Conservation (phyloP, 2,113 vertebrate species). For the Mola mola region DNA sequence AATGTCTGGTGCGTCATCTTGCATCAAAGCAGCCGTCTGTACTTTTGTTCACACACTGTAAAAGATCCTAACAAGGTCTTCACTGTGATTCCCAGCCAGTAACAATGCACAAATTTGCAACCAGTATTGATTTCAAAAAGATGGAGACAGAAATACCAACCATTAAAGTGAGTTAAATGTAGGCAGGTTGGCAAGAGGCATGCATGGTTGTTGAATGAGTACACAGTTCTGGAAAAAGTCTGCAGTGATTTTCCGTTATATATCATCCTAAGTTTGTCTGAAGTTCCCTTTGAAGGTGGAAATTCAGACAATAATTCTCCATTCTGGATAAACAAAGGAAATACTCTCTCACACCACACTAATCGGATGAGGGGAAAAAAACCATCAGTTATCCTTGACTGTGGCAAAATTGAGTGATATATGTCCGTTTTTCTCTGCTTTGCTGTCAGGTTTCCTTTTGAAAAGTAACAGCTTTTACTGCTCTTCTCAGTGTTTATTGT, state of each 20-base stretch:
- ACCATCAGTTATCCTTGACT: constrained; percentile 27
- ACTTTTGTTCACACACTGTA: too few species aligned
- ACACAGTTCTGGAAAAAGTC: constrained; percentile 12
- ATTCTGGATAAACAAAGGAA: constrained; percentile 43
- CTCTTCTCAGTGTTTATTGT: constrained; percentile 8
- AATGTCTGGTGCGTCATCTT: constrained; percentile 17
- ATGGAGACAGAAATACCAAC: too few species aligned
- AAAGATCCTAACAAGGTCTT: not conserved
- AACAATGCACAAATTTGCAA: too few species aligned
- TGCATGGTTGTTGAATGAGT: constrained; percentile 3
- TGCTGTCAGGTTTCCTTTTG: constrained; percentile 4
- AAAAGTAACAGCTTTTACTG: too few species aligned
- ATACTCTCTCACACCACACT: constrained; percentile 13
- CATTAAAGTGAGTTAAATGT: not conserved
- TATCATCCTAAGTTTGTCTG: constrained; percentile 22
- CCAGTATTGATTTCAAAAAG: too few species aligned
- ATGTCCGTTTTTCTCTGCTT: too few species aligned
- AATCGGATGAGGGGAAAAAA: constrained; percentile 49
- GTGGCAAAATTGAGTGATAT: constrained; percentile 12
- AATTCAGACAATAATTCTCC: constrained; percentile 22
- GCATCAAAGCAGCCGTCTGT: not conserved
- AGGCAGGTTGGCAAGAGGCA: not conserved
- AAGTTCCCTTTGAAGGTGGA: constrained; percentile 17
- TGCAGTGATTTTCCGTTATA: constrained; percentile 36
- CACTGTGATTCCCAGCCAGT: too few species aligned